Evolutionary conservation across 2,113 vertebrate species (phyloP).

Genomic region (Thunnus maccoyii): DNA sequence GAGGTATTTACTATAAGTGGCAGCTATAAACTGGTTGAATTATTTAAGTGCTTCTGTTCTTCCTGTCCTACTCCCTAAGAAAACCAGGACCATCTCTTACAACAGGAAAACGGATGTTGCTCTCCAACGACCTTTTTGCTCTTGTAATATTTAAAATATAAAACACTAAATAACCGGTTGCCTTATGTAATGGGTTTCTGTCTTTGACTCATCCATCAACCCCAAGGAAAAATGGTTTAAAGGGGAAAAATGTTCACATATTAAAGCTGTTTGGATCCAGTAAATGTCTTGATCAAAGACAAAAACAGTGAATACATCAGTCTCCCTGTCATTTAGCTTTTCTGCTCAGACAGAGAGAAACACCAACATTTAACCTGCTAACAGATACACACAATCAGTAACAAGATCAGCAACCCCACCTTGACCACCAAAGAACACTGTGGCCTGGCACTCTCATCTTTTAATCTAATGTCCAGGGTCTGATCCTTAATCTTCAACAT

Average conservation of each 20-base stretch:
- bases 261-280: too few species aligned
- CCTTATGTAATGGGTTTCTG: neutral
- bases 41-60: slow-evolving; percentile 25
- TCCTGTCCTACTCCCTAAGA: neutral
- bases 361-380: too few species aligned
- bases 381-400: neutral
- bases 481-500: slow-evolving; percentile 42
- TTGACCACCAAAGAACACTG: slow-evolving; percentile 16
- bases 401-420: slow-evolving; percentile 40
- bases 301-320: too few species aligned
- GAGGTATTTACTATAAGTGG: slow-evolving; percentile 47
- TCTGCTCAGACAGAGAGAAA: too few species aligned
- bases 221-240: neutral
- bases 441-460: slow-evolving; percentile 17
- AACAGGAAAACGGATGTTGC: neutral
- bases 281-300: too few species aligned
- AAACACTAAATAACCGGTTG: neutral
- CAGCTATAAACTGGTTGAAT: slow-evolving; percentile 35
- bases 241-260: neutral
- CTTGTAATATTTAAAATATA: neutral
- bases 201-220: neutral
- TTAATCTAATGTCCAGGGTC: slow-evolving; percentile 47
- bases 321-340: too few species aligned
- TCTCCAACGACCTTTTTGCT: neutral
- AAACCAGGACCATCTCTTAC: too few species aligned